phyloP scores from a whole-genome alignment of 1,140 invertebrate species.

The Rhopalosiphum maidis region DNA sequence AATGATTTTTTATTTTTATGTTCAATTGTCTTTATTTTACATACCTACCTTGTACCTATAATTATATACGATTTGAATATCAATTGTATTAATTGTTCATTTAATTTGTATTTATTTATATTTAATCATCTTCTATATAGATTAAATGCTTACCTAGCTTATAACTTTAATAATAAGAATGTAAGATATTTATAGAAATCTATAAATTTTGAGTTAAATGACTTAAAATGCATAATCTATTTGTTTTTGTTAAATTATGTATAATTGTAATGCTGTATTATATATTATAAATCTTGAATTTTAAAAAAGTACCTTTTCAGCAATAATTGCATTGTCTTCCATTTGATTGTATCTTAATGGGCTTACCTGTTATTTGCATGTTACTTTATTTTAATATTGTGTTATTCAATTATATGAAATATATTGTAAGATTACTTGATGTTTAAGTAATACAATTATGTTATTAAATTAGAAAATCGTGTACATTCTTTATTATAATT shows the following conservation, averaged over 20 bases:
- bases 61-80: background rate
- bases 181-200: background rate
- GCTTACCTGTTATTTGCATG: background rate
- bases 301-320: background rate
- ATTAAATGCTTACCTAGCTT: background rate
- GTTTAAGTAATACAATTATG: constrained; percentile 32
- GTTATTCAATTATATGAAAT: constrained; percentile 39
- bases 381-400: constrained; percentile 30
- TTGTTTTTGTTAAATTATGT: background rate
- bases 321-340: constrained; percentile 49
- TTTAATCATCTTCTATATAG: background rate
- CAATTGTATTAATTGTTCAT: background rate
- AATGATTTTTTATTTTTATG: constrained; percentile 1
- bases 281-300: background rate
- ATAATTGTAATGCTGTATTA: background rate
- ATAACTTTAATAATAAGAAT: background rate
- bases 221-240: background rate
- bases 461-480: background rate
- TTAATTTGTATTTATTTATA: background rate
- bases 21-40: background rate
- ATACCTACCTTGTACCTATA: background rate
- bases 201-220: background rate
- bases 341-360: background rate
- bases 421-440: background rate
- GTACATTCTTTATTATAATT: background rate